phyloP scores from a whole-genome alignment of 1,140 invertebrate genomes.

The Drosophila albomicans region DNA sequence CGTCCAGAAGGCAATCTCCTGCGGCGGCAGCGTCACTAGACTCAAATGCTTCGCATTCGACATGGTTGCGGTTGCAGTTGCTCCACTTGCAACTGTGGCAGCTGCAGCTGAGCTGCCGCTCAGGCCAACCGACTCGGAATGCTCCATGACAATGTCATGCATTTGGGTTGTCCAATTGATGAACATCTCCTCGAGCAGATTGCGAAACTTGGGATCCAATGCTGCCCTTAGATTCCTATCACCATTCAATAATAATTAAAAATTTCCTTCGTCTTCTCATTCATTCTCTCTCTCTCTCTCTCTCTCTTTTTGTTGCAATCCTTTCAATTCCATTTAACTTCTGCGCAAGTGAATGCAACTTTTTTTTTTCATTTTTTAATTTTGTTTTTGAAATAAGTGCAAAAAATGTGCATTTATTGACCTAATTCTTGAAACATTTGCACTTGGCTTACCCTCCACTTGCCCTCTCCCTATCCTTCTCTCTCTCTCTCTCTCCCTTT shows the following conservation, averaged over 20 bases:
- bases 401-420: conserved; percentile 44
- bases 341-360: conserved; percentile 26
- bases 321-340: conserved; percentile 36
- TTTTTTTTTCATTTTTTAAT: conserved; percentile 23
- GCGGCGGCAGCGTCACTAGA: conserved; percentile 88
- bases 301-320: neutral
- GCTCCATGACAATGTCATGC: conserved; percentile 87
- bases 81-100: neutral
- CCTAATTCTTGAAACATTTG: conserved; percentile 43
- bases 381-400: conserved; percentile 18
- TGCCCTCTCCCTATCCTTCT: too few species aligned
- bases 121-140: conserved; percentile 48
- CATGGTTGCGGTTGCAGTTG: neutral
- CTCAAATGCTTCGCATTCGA: conserved; percentile 46
- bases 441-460: conserved; percentile 6
- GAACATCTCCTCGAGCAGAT: conserved; percentile 90
- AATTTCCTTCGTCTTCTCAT: too few species aligned
- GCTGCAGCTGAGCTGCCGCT: neutral
- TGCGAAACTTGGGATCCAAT: conserved; percentile 88
- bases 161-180: conserved; percentile 92
- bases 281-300: neutral
- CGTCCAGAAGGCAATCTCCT: conserved; percentile 91
- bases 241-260: conserved; percentile 16
- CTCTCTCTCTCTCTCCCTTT: neutral
- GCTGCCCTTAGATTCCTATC: conserved; percentile 72